Evolutionary conservation across 1,140 invertebrate genomes (phyloP), one percentile per base, ranked within the genome.

Genomic region (Campoletis sonorensis): DNA sequence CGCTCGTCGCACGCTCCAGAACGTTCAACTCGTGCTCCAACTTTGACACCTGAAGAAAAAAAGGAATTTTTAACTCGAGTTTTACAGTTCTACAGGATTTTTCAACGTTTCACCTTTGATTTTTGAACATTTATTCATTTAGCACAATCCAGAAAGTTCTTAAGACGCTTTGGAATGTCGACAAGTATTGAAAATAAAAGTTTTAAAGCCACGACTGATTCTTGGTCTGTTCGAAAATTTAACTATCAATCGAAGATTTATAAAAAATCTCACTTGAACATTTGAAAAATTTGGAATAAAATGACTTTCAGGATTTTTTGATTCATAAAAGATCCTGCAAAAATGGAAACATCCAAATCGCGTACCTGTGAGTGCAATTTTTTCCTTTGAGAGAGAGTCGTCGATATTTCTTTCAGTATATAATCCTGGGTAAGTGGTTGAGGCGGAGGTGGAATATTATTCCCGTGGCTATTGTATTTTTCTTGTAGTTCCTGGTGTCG

Each of bases 331-430:
- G 21, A 58, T n/a, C 18, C 4, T n/a, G 5, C 1, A 58, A 58
- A 58, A 58, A 23, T 58, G 1, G 51, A 27, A 80, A 51, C 2
- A 23, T 58, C 18, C 21, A 2, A 64, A 27, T 73, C 18, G 26
- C 71, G n/a, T 71, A 93, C 92, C 90, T 97, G 96, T 37, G 94
- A 94, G 81, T 97, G 95, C 26, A 98, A 91, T 84, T 96, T 94
- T 89, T 97, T 97, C 16, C 96, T 93, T 78, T 97, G 96, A 4
- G 95, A 93, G 78, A 98, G 90, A 11, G 96, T 97, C 1, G 95
- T 94, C 7, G 95, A 96, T 81, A 98, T 97, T 91, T 98, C 97
- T 87, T 96, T 95, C 58, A 97, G 89, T 85, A 98, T 95, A 83
- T 95, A 95, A 88, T 97, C 96, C 84, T 96, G 95, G 0, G 95